Percentiles rank a stretch among this genome's conserved stretches.
These are phyloP conservation scores for Chymomyza costata DNA, from an alignment of 1,140 invertebrate genomes.

Conservation along the genomic window DNA sequence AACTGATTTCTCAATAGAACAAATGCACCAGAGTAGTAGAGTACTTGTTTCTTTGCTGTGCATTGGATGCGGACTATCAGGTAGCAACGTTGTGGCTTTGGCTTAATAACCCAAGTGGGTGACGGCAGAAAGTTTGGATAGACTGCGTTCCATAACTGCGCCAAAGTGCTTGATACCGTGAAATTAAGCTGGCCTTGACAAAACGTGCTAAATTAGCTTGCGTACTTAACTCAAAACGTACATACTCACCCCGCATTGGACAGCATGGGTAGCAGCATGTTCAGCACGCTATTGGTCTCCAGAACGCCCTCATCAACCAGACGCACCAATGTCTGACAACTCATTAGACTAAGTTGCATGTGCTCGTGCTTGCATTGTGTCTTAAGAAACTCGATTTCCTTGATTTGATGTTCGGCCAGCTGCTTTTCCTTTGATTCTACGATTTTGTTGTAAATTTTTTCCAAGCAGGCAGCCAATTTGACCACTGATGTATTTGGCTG, in stretches of 20 bases:
- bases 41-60: too few relatives aligned
- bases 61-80: too few relatives aligned
- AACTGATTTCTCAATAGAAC: too few relatives aligned
- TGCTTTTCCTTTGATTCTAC: conserved; percentile 61
- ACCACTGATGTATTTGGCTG: conserved; percentile 59
- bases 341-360: conserved; percentile 77
- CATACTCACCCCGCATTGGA: conserved; percentile 78
- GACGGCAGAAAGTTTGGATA: too few relatives aligned
- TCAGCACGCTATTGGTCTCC: conserved; percentile 77
- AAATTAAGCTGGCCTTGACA: too few relatives aligned
- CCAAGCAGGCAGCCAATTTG: conserved; percentile 61
- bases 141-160: too few relatives aligned
- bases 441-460: conserved; percentile 69
- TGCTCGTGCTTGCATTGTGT: conserved; percentile 76
- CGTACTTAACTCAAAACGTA: too few relatives aligned
- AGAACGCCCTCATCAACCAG: conserved; percentile 79
- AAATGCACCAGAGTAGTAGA: too few relatives aligned
- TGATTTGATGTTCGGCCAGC: conserved; percentile 60
- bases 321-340: conserved; percentile 79
- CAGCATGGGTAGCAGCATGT: conserved; percentile 79
- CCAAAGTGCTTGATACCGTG: too few relatives aligned
- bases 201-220: neutral
- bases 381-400: conserved; percentile 77
- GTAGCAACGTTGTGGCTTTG: too few relatives aligned
- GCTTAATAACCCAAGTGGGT: too few relatives aligned